These are phyloP conservation scores for Paraescarpia echinospica DNA, from an alignment of 1,140 invertebrate species.

Conservation along the genomic window DNA sequence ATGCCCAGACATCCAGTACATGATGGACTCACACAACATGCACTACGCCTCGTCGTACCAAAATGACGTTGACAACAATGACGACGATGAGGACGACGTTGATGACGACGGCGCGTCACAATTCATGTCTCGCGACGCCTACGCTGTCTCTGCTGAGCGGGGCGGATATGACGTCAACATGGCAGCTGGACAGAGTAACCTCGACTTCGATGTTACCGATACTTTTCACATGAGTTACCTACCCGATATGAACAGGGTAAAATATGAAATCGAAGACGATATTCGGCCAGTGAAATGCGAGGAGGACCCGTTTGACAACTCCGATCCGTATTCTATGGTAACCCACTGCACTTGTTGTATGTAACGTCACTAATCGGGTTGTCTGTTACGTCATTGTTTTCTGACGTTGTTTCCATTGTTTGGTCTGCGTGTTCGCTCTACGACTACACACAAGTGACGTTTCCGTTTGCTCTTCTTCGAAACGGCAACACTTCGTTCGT, in stretches of 20 bases:
- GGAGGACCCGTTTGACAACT: not conserved
- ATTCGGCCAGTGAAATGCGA: not conserved
- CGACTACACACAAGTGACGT: not conserved
- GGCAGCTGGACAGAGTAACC: not conserved
- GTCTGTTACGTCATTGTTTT: not conserved
- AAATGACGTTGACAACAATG: not conserved
- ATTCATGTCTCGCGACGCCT: not conserved
- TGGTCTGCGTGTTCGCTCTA: not conserved
- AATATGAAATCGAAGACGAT: not conserved
- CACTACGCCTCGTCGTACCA: slow-evolving; percentile 8
- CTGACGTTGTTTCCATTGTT: not conserved
- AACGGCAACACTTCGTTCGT: not conserved
- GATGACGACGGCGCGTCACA: not conserved
- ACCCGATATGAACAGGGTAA: not conserved
- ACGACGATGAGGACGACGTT: not conserved
- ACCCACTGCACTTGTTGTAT: not conserved
- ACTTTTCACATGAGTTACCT: not conserved
- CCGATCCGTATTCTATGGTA: not conserved
- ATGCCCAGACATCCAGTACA: not conserved
- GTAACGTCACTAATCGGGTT: not conserved
- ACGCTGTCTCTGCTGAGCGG: not conserved
- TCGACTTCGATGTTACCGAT: not conserved
- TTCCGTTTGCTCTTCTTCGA: not conserved
- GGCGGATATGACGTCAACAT: not conserved
- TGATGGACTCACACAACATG: not conserved